These are phyloP conservation scores for Temnothorax nylanderi DNA, from an alignment of 1,140 invertebrate species.

Conservation along the genomic window DNA sequence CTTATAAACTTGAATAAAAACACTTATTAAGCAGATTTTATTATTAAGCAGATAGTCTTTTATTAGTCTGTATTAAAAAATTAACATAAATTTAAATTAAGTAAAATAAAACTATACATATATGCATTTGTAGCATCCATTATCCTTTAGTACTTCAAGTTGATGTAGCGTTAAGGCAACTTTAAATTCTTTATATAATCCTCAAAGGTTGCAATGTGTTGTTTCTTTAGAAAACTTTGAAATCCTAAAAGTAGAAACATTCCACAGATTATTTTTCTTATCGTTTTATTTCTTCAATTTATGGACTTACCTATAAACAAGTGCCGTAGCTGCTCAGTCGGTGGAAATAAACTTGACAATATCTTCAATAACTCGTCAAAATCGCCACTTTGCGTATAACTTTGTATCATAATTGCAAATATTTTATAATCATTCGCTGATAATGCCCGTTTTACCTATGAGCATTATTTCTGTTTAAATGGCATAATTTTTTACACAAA, in stretches of 20 bases:
- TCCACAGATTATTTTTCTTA: not conserved
- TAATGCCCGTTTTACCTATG: slow-evolving; percentile 86
- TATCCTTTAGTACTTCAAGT: not conserved
- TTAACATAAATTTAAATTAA: slow-evolving; percentile 17
- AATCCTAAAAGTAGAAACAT: slow-evolving; percentile 74
- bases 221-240: slow-evolving; percentile 77
- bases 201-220: slow-evolving; percentile 73
- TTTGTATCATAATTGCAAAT: slow-evolving; percentile 87
- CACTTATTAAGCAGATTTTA: slow-evolving; percentile 33
- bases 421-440: slow-evolving; percentile 85
- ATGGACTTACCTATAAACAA: slow-evolving; percentile 86
- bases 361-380: slow-evolving; percentile 85
- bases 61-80: slow-evolving; percentile 1
- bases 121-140: not conserved
- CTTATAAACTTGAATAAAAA: slow-evolving; percentile 55
- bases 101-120: slow-evolving; percentile 15
- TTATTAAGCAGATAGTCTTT: slow-evolving; percentile 37
- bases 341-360: slow-evolving; percentile 85
- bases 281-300: not conserved
- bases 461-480: slow-evolving; percentile 27
- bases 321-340: slow-evolving; percentile 85
- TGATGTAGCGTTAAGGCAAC: not conserved
- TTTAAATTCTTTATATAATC: slow-evolving; percentile 51
- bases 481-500: slow-evolving; percentile 12
- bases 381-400: slow-evolving; percentile 87